Evolutionary conservation across 2,113 vertebrate genomes (phyloP), one percentile per base, ranked within the genome.

Genomic region (Colossoma macropomum): DNA sequence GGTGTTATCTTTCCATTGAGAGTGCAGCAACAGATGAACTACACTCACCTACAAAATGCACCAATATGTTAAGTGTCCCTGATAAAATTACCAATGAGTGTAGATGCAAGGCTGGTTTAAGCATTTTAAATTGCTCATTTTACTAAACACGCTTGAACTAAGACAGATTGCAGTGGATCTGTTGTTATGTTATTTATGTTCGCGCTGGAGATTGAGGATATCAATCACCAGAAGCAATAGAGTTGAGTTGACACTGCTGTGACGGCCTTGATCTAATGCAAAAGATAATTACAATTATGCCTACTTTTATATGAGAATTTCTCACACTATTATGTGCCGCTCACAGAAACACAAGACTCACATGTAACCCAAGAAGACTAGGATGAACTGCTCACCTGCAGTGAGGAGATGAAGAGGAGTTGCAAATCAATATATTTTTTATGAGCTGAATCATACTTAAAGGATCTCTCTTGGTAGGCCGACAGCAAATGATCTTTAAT

Each of bases 301-400:
- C 4, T 45, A 90, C 75, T 86, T 86, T 89, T 75, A 81, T 77
- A 89, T 89, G 21, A 23, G 13, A 52, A 82, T 87, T 88, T 85
- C 89, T 62, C 21, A 19, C 27, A 28, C 84, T 87, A 86, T 83
- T 88, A 88, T 81, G 87, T 89, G 84, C 75, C 82, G 93, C 92
- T 94, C 91, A 92, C 91, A 82, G 50, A 16, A 52, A 56, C 90
- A 93, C 88, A 92, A 93, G 89, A 89, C 86, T 86, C 89, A 84
- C 87, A 88, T 80, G 83, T 88, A 91, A 90, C 89, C 86, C 88
- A 77, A 88, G 90, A 90, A 85, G 84, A 79, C 71, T 72, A 88
- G 85, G 41, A 45, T 45, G 87, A 87, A 82, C 87, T 84, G 68
- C 86, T 86, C 83, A 79, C 85, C 81, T 85, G 38, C 71, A 80